Base-by-base conservation (phyloP, 1,140 invertebrate genomes). In the Sipha flava region DNA sequence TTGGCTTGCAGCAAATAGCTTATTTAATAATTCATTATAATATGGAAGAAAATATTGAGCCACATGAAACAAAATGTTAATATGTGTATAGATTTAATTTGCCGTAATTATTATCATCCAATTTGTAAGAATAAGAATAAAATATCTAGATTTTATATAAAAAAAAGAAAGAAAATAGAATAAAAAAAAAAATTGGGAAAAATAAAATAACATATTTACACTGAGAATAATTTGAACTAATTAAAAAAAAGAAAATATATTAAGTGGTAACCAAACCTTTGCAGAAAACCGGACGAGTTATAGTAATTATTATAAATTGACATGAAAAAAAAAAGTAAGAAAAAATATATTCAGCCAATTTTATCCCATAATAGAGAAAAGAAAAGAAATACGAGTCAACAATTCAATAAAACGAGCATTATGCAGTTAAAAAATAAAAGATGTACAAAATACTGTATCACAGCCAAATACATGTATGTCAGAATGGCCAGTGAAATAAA, bases 391-490 rank as follows among this genome's bases (percentile, higher is more conserved):
- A 72, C 29, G 34, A 77, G 34, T 57, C 34, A 77, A 77, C 73
- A 57, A 59, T 77, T 43, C 12, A 37, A 26, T 77, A 34, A 77
- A 77, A 77, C 72, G 31, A 77, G 37, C 49, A n/a, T 37, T 57
- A 77, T 26, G 52, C n/a, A 77, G 52, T 57, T 57, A 57, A 77
- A 77, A 54, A 77, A 77, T 77, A 77, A 57, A 43, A 57, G 49
- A 77, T 77, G 73, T 57, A 77, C 21, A 77, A 77, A 77, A 77
- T 77, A 77, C 73, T 77, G 73, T 57, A 54, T 77, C 73, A 77
- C 73, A 77, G 73, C 73, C 73, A 77, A 59, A 54, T 59, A 77
- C 73, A 77, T 43, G 49, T 77, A 40, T 77, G 73, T 77, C 73
- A 57, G 52, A 77, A 77, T 77, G 73, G 49, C 73, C 73, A 77